Evolutionary conservation across 2,797 vertebrate genomes (phyloP).

Genomic region (Enoplosus armatus): DNA sequence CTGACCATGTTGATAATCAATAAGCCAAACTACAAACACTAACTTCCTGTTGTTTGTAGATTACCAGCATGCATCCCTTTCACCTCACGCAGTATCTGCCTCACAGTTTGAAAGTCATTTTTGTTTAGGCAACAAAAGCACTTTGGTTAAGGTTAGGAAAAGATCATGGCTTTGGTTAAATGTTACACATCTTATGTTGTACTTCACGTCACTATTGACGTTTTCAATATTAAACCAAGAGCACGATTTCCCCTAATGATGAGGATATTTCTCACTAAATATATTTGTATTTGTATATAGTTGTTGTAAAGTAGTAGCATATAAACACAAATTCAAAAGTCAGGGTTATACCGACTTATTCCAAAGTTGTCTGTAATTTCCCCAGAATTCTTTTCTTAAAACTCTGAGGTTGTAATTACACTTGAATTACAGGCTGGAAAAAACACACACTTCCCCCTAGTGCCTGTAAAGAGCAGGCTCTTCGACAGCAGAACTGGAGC

Average conservation of each 20-base stretch:
- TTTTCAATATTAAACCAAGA: too few relatives aligned
- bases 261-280: not conserved
- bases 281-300: too few relatives aligned
- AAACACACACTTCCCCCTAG: not conserved
- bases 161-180: not conserved
- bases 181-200: not conserved
- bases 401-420: not conserved
- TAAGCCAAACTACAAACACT: not conserved
- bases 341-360: too few relatives aligned
- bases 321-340: not conserved
- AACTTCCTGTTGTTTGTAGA: not conserved
- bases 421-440: constrained; percentile 14
- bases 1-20: constrained; percentile 18
- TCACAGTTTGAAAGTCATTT: not conserved
- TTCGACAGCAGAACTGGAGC: not conserved
- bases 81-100: not conserved
- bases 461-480: not conserved
- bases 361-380: not conserved
- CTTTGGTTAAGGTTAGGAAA: not conserved
- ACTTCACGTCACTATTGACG: not conserved
- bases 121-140: not conserved
- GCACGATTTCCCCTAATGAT: too few relatives aligned
- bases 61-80: constrained; percentile 3
- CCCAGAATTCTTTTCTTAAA: not conserved
- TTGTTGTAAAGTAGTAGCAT: not conserved